A percentile compares a stretch with the other conserved stretches of the same genome.
Evolutionary conservation across 2,888 invertebrate species (phyloP).

Genomic region (Gisinianus flammeolus): DNA sequence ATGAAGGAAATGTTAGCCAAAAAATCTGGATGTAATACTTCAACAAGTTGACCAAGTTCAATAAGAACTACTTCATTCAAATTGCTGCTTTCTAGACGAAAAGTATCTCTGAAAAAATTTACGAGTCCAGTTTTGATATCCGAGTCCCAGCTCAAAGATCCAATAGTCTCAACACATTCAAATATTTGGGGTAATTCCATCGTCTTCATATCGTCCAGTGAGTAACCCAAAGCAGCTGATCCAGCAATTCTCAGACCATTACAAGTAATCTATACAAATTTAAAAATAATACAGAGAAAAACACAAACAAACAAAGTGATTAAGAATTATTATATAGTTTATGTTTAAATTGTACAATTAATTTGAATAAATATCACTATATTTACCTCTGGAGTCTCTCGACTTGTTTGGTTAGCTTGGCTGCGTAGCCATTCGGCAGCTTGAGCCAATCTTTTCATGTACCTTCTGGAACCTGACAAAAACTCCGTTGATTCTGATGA

Average conservation of each 20-base stretch:
- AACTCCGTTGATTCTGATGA: conserved; percentile 46
- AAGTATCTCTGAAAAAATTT: conserved; percentile 44
- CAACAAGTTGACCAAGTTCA: conserved; percentile 55
- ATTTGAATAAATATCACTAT: background rate
- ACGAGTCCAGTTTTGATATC: conserved; percentile 47
- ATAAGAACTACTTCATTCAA: conserved; percentile 48
- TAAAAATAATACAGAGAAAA: conserved; percentile 14
- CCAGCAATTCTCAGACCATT: conserved; percentile 55
- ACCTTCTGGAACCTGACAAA: conserved; percentile 38
- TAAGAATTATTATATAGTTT: background rate
- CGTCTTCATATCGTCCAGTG: conserved; percentile 50
- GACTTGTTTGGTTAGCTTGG: background rate
- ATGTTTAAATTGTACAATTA: background rate
- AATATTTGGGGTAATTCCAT: conserved; percentile 46
- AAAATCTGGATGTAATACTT: conserved; percentile 49
- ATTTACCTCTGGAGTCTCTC: conserved; percentile 10
- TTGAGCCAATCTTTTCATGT: conserved; percentile 51
- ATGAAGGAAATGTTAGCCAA: conserved; percentile 51
- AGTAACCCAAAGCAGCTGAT: conserved; percentile 51
- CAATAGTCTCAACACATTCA: conserved; percentile 56
- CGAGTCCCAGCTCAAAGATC: conserved; percentile 55
- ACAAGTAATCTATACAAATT: conserved; percentile 53
- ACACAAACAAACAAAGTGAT: background rate
- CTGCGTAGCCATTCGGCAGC: conserved; percentile 52
- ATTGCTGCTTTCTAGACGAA: conserved; percentile 40